Evolutionary conservation across 2,888 invertebrate species (phyloP).

Genomic region (Linnaemya tessellans): DNA sequence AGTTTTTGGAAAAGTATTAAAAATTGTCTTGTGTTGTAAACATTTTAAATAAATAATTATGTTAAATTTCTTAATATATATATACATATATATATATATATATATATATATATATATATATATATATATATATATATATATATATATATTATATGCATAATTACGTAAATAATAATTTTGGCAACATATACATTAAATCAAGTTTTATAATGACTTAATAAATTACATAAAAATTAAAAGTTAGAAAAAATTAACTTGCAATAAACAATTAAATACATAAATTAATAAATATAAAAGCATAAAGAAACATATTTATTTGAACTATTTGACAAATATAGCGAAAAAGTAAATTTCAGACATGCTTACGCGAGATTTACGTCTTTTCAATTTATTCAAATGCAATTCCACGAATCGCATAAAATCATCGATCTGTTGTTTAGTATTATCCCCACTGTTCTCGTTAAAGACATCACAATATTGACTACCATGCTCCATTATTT

Average conservation of each 20-base stretch:
- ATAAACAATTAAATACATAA: constrained; percentile 46
- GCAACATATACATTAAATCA: constrained; percentile 9
- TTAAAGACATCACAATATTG: constrained; percentile 93
- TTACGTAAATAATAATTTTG: too few species aligned
- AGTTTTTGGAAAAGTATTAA: constrained; percentile 65
- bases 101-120: too few species aligned
- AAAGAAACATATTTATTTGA: constrained; percentile 50
- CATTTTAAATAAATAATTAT: constrained; percentile 37
- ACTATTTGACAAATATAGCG: constrained; percentile 42
- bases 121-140: too few species aligned
- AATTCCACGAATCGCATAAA: constrained; percentile 93
- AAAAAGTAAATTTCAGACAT: constrained; percentile 37
- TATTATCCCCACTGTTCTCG: constrained; percentile 84
- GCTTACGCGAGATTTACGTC: constrained; percentile 91
- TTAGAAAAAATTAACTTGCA: constrained; percentile 38
- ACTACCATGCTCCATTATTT: constrained; percentile 89
- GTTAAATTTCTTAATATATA: constrained; percentile 15
- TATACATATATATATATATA: too few species aligned
- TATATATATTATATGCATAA: too few species aligned
- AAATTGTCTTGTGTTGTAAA: constrained; percentile 45
- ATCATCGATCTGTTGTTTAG: constrained; percentile 86
- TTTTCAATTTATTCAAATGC: constrained; percentile 94
- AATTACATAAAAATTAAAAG: constrained; percentile 10
- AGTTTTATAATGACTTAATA: not conserved
- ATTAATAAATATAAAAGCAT: constrained; percentile 30